phyloP scores from a whole-genome alignment of 2,797 vertebrate genomes.

The Mallotus villosus region DNA sequence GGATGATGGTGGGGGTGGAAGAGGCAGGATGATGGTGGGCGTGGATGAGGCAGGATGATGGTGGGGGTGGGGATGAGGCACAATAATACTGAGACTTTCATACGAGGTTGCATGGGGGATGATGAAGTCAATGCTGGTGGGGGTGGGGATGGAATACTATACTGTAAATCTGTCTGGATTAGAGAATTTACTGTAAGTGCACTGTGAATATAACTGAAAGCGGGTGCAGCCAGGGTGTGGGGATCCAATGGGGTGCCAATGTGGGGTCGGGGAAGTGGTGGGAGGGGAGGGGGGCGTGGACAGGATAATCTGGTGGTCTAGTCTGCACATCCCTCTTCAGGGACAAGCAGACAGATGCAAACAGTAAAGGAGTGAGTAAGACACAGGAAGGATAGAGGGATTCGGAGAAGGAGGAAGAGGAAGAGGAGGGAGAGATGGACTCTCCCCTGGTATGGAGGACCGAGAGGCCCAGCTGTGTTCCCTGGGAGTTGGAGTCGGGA shows the following conservation, averaged over 20 bases:
- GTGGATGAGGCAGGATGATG: background rate
- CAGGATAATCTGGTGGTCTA: background rate
- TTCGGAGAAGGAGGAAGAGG: background rate
- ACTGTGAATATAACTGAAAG: background rate
- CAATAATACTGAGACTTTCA: too few relatives aligned
- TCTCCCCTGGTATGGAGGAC: constrained; percentile 36
- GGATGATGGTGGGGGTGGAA: too few relatives aligned
- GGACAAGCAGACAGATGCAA: background rate
- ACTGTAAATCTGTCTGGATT: background rate
- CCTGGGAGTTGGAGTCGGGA: constrained; percentile 51
- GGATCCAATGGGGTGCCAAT: background rate
- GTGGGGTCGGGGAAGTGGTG: background rate
- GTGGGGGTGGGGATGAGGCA: background rate
- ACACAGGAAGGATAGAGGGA: background rate
- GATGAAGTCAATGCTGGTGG: background rate
- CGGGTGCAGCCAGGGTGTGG: background rate
- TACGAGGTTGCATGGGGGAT: too few relatives aligned
- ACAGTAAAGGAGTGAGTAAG: background rate
- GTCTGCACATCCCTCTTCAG: background rate
- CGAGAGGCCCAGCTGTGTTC: constrained; percentile 58
- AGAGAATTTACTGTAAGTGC: background rate
- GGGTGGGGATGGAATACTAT: background rate
- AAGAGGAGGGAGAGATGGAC: constrained; percentile 35
- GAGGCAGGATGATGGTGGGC: too few relatives aligned
- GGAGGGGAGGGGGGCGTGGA: background rate